Conservation (phyloP, 2,113 vertebrate genomes). For the Coturnix japonica region DNA sequence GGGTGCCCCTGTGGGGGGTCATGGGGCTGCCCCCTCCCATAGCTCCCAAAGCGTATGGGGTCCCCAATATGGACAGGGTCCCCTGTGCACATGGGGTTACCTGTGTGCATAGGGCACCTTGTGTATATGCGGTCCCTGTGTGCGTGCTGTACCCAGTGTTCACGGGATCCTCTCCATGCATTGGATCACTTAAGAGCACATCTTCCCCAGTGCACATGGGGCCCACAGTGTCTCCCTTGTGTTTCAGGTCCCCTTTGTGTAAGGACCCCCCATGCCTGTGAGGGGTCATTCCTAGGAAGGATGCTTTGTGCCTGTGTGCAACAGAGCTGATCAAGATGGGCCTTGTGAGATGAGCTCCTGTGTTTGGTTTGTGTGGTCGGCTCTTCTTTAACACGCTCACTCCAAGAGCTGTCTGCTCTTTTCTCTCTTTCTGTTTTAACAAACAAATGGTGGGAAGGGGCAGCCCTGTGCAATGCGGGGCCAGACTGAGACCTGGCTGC, state of each 20-base stretch:
- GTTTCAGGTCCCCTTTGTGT: not conserved
- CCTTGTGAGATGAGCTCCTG: not conserved
- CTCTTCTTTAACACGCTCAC: not conserved
- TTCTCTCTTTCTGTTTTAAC: not conserved
- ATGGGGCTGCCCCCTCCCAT: rapidly evolving
- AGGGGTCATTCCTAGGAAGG: not conserved
- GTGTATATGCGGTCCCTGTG: not conserved
- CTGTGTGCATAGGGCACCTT: too few relatives aligned
- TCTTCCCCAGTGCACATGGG: too few relatives aligned
- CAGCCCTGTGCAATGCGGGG: not conserved
- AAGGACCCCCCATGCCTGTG: not conserved
- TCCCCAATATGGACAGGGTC: not conserved
- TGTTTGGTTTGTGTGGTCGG: not conserved
- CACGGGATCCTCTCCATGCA: not conserved
- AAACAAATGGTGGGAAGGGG: not conserved
- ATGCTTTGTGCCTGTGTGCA: not conserved
- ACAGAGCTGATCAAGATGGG: not conserved
- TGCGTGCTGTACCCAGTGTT: not conserved
- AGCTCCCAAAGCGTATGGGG: not conserved
- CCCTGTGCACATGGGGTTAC: not conserved
- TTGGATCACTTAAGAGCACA: too few relatives aligned
- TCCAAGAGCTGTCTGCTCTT: not conserved
- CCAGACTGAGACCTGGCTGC: not conserved
- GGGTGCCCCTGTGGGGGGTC: too few relatives aligned
- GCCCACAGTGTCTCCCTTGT: not conserved